Base-by-base conservation (phyloP, 2,113 vertebrate species). In the Nannobrachium achirus region DNA sequence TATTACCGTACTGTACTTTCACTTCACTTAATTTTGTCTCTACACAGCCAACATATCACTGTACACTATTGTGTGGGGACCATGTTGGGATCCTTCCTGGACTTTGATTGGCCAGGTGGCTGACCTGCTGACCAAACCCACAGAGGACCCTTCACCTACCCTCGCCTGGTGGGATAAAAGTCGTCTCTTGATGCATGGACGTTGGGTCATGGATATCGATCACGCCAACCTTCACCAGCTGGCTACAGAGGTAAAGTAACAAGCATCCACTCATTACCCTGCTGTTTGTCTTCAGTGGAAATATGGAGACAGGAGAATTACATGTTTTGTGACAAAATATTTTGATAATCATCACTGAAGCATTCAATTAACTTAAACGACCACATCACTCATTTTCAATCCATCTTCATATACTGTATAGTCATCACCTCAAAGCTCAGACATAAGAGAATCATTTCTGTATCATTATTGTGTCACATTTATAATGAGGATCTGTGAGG, bases 101-200 rank as follows among this genome's bases (percentile, higher is more conserved):
- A 99, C 96, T 50, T 78, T 98, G 70, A 95, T 99, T 0, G 95
- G 97, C 3, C 98, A 99, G 57, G 95, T 94, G 1, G 93, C 98
- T 42, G 97, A 99, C 88, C 94, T 99, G 69, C 92, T 99, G 76
- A 97, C 96, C 63, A 98, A 98, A 83, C 93, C 95, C 18, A 96
- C 96, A 2, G 93, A 92, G 15, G 97, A 99, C 75, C 96, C 97
- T 46, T 98, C 96, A 0, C 92, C 95, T 14, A 92, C 92, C 0
- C 81, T 99, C 83, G 93, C 96, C 44, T 99, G 98, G 98, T 99
- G 98, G 98, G 98, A 99, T 85, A 99, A 99, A 86, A 98, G 96
- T 83, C 94, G 98, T 38, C 92, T 99, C 55, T 91, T 99, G 1
- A 88, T 98, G 44, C 97, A 98, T 0, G 98, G 98, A 1, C 90